A percentile compares a stretch with the other conserved stretches of the same genome.
These are phyloP conservation scores for Drosophila hamatofila DNA, from an alignment of 2,888 invertebrate species.

Conservation along the genomic window DNA sequence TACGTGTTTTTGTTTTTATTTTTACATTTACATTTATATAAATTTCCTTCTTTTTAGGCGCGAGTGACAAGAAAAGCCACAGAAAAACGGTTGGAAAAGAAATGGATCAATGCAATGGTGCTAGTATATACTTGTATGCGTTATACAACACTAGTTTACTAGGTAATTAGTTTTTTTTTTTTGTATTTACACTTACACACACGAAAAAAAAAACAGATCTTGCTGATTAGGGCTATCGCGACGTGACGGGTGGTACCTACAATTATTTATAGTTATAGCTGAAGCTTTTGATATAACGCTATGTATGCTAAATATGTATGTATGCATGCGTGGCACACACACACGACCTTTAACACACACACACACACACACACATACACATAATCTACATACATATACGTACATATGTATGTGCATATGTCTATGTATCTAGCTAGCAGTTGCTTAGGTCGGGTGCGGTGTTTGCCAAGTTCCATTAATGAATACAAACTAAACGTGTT, in stretches of 20 bases:
- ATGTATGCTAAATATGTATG: conserved; percentile 40
- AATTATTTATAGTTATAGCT: conserved; percentile 39
- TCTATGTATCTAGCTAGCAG: conserved; percentile 48
- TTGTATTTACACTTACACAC: conserved; percentile 66
- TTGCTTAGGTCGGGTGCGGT: conserved; percentile 66
- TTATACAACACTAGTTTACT: conserved; percentile 74
- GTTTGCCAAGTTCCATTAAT: conserved; percentile 57
- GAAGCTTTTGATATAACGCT: conserved; percentile 76
- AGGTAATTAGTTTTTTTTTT: conserved; percentile 53
- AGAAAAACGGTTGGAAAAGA: conserved; percentile 49
- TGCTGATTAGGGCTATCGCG: conserved; percentile 11
- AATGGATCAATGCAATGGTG: conserved; percentile 31
- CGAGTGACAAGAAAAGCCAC: conserved; percentile 70
- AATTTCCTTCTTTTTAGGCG: conserved; percentile 60
- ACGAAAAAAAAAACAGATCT: conserved; percentile 11
- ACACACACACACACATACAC: conserved; percentile 29
- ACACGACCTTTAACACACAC: conserved; percentile 36
- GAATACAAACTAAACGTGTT: conserved; percentile 44
- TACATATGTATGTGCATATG: conserved; percentile 3
- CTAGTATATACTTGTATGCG: conserved; percentile 52
- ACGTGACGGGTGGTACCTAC: conserved; percentile 27
- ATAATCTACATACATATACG: conserved; percentile 7
- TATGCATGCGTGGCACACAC: conserved; percentile 42
- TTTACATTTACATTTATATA: conserved; percentile 39
- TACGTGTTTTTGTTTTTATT: conserved; percentile 15